phyloP scores from a whole-genome alignment of 2,797 vertebrate species.

The Psittacula echo region DNA sequence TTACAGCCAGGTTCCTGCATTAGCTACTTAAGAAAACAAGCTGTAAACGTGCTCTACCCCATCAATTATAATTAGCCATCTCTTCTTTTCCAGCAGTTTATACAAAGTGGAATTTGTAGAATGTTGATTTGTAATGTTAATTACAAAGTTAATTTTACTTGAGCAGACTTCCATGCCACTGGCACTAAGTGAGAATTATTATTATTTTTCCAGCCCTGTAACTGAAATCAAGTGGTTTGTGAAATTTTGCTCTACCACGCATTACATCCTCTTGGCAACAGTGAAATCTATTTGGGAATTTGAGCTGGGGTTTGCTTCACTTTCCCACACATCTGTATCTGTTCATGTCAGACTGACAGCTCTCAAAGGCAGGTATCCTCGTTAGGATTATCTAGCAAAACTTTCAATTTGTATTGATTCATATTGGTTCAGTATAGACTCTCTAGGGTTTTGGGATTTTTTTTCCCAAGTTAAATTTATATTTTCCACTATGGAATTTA shows the following conservation, averaged over 20 bases:
- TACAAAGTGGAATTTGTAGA: slow-evolving; percentile 54
- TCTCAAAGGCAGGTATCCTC: not conserved
- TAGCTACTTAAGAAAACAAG: slow-evolving; percentile 39
- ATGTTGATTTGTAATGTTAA: slow-evolving; percentile 52
- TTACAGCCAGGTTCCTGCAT: slow-evolving; percentile 1
- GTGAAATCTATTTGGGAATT: not conserved
- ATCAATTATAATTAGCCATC: slow-evolving; percentile 66
- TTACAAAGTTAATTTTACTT: slow-evolving; percentile 67
- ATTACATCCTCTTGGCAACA: slow-evolving; percentile 7
- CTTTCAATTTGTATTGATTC: slow-evolving; percentile 2
- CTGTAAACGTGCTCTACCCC: not conserved
- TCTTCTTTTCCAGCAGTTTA: slow-evolving; percentile 56
- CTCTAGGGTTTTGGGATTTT: not conserved
- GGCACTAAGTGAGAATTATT: slow-evolving; percentile 1
- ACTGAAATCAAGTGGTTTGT: not conserved
- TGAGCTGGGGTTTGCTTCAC: not conserved
- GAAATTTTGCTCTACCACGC: not conserved
- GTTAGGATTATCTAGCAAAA: not conserved
- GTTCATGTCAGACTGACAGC: not conserved
- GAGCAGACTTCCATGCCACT: slow-evolving; percentile 14
- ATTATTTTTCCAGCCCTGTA: not conserved
- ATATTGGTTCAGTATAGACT: not conserved
- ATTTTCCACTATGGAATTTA: not conserved
- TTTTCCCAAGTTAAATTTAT: not conserved
- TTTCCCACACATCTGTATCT: slow-evolving; percentile 13